Evolutionary conservation across 2,113 vertebrate genomes (phyloP), one percentile per base, ranked within the genome.

Genomic region (Caranx ignobilis): DNA sequence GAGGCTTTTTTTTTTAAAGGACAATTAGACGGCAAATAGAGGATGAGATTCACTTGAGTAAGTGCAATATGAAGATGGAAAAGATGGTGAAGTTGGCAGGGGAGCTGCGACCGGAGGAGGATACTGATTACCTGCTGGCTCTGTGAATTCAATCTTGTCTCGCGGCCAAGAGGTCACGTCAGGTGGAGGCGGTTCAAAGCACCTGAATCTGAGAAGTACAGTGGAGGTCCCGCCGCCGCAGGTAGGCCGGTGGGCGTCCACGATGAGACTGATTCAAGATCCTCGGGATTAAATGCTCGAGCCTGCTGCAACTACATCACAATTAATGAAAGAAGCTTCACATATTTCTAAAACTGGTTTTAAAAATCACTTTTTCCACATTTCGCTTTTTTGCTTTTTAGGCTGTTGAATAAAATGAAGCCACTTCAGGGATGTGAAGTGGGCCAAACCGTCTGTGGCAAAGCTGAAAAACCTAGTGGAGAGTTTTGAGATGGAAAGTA

Each of bases 61-160:
- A 48, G 61, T 37, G 74, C 56, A 71, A 77, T 45, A 67, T 34
- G 41, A 54, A 64, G 73, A 81, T 78, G 32, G 77, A 76, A 60
- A 76, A 63, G 55, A 71, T 47, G 68, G 39, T 12, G 31, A 72
- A 79, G 54, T 65, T 77, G 80, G 80, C 77, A 76, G 60, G 68
- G 60, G 65, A 6, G 41, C 61, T 1, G 63, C 7, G 2, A 73
- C 72, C 39, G 70, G 54, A 85, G 67, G 75, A 79, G 73, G 86
- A 82, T 43, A 71, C 72, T 61, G 55, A 85, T 83, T 67, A 85
- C 73, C 80, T 70, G 50, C n/a, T 48, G 72, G 37, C 41, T 55
- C 54, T 65, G 75, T 79, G 65, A 87, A 84, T 54, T 65, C 71
- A 18, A 78, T 81, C 79, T 81, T 79, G 74, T 89, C 12, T 26